Base-by-base conservation (phyloP, 2,888 invertebrate species). In the Cerceris ruficornis region DNA sequence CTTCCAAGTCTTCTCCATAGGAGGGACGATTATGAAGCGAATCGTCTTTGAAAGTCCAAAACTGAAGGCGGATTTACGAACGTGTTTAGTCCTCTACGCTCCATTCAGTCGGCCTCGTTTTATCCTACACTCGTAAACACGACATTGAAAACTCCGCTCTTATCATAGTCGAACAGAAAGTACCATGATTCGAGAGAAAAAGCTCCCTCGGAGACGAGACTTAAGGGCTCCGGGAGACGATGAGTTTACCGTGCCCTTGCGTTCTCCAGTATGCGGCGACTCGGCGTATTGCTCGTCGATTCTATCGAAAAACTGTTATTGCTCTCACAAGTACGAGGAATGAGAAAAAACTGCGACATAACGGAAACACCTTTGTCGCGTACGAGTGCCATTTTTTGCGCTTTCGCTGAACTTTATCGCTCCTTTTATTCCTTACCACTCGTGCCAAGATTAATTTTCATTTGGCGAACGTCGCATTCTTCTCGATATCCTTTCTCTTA, bases 31-130 rank as follows among this genome's bases (percentile, higher is more conserved):
- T 28, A 28, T 28, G 28, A 28, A 28, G 28, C 2, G 71, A 58
- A 62, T 69, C 69, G 71, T 65, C 75, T 80, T 78, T 71, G 75
- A 79, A 17, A 55, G 73, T 54, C 80, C 52, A 17, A 64, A 81
- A 75, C 69, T 79, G 67, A 57, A 81, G 69, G 64, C 64, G 49
- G 65, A 76, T 70, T 81, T 76, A 73, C 66, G 50, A 60, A 67
- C 60, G 54, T 50, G 61, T 52, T 42, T 69, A 39, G 17, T 39
- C 55, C n/a, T 42, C n/a, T 49, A 14, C 15, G 41, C 46, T 41
- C 55, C 15, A 50, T 42, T 62, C 67, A 61, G 28, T 7, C 15
- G 50, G 15, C 17, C 57, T 43, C 41, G 69, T 15, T 50, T 72
- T 80, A 79, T 73, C 57, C 39, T 57, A 9, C 43, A 8, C 62